Evolutionary conservation across 2,888 invertebrate genomes (phyloP).

Genomic region (Machimus rusticus): DNA sequence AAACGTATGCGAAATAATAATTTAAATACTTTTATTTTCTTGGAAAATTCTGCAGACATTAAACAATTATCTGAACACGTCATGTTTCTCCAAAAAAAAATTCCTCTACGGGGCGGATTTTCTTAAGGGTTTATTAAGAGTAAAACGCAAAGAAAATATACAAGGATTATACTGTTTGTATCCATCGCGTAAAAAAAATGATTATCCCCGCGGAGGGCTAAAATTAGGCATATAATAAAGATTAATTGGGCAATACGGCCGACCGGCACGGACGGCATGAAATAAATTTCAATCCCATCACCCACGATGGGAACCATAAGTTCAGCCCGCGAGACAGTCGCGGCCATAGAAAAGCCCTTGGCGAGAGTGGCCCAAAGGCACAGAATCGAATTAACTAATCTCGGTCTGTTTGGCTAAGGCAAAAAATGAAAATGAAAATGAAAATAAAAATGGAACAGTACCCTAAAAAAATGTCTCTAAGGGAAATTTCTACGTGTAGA

Average conservation of each 20-base stretch:
- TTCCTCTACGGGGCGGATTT: background rate
- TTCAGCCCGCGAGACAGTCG: background rate
- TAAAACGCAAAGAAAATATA: background rate
- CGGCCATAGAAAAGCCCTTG: background rate
- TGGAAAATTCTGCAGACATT: background rate
- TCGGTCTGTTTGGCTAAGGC: background rate
- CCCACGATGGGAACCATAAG: background rate
- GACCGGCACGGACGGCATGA: background rate
- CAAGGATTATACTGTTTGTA: background rate
- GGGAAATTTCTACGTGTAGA: background rate
- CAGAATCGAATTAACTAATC: background rate
- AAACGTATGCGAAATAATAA: background rate
- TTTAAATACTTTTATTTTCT: background rate
- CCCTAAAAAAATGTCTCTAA: background rate
- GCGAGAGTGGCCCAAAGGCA: background rate
- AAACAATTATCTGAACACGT: background rate
- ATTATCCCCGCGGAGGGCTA: background rate
- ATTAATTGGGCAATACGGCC: background rate
- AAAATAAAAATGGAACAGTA: background rate
- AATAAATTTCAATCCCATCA: constrained; percentile 3
- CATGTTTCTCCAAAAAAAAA: background rate
- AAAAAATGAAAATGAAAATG: background rate
- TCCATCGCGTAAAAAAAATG: background rate
- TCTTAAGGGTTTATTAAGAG: background rate
- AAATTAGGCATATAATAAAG: background rate